phyloP scores from a whole-genome alignment of 2,797 vertebrate genomes.

The Gorsachius magnificus region DNA sequence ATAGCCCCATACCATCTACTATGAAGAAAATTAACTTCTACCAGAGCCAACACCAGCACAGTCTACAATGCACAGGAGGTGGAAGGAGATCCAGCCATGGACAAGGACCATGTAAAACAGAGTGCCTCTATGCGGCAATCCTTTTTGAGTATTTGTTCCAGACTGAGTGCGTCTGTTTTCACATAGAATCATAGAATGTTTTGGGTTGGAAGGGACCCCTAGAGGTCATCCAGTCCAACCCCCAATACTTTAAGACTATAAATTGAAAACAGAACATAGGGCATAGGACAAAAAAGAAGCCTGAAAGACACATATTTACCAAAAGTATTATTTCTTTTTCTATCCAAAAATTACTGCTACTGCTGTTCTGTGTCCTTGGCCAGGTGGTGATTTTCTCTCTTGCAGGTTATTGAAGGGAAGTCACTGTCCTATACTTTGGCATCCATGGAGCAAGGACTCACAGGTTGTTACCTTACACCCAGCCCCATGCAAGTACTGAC shows the following conservation, averaged over 20 bases:
- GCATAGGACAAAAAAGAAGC: not conserved
- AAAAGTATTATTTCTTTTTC: not conserved
- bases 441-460: not conserved
- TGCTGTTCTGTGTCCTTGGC: not conserved
- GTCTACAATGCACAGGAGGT: not conserved
- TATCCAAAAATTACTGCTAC: fast-evolving
- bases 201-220: no score
- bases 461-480: fast-evolving
- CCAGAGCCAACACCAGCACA: no score
- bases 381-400: not conserved
- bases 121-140: not conserved
- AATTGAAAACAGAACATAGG: not conserved
- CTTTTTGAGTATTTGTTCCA: not conserved
- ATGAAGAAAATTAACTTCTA: no score
- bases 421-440: no score
- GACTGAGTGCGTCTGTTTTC: not conserved
- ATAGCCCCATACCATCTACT: no score
- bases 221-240: no score
- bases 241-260: not conserved
- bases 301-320: not conserved
- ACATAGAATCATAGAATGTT: no score
- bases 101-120: not conserved
- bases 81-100: not conserved
- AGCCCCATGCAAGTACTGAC: not conserved
- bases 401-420: not conserved